These are phyloP conservation scores for Drosophila takahashii DNA, from an alignment of 1,140 invertebrate genomes.

Conservation along the genomic window DNA sequence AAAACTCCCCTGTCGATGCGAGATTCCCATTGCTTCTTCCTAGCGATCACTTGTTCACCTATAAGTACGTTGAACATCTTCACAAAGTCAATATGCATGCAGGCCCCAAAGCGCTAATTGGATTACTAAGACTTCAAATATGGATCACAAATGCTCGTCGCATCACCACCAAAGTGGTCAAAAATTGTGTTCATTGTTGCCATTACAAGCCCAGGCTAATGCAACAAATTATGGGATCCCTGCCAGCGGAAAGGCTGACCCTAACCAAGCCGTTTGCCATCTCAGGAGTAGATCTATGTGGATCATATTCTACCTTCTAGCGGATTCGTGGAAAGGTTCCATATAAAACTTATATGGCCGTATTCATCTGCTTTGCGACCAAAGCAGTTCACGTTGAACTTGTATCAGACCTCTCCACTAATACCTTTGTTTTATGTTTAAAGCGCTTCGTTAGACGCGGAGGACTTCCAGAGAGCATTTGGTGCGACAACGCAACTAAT, in stretches of 20 bases:
- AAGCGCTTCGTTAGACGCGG: background rate
- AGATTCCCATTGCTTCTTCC: slow-evolving; percentile 1
- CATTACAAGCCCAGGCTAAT: too few relatives aligned
- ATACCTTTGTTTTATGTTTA: too few relatives aligned
- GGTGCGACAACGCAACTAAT: background rate
- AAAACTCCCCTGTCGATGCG: background rate
- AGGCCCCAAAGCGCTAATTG: too few relatives aligned
- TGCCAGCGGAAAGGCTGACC: slow-evolving; percentile 1
- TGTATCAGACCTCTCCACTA: too few relatives aligned
- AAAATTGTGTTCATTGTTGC: background rate
- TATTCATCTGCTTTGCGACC: too few relatives aligned
- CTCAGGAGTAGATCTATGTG: background rate
- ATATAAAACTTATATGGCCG: slow-evolving; percentile 2
- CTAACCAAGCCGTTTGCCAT: background rate
- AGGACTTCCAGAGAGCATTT: too few relatives aligned
- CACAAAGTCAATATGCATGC: background rate
- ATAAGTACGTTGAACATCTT: background rate
- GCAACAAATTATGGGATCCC: background rate
- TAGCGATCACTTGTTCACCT: background rate
- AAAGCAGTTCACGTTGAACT: background rate
- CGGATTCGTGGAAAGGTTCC: background rate
- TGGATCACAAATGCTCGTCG: slow-evolving; percentile 2
- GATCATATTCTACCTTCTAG: too few relatives aligned
- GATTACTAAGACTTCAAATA: background rate
- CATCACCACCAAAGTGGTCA: background rate